Base-by-base conservation (phyloP, 1,140 invertebrate genomes). In the Drosophila pectinifera region DNA sequence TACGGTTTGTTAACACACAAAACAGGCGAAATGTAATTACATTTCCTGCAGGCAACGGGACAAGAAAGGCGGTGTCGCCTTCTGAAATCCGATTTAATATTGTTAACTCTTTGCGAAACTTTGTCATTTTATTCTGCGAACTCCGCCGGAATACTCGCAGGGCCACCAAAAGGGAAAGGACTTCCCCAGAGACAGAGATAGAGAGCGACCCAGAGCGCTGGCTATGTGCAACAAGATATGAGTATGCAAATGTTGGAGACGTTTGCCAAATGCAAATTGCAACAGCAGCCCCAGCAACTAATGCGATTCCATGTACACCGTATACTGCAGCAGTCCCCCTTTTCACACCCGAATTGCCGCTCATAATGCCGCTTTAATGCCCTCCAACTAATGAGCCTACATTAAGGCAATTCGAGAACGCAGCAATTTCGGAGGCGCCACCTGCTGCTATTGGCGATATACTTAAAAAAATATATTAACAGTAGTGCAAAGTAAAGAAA, bases 11-110 rank as follows among this genome's bases (percentile, higher is more conserved):
- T 89, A 89, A 84, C 84, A 90, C 73, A 80, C 80, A 89, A 89
- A 89, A 90, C 84, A 84, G 85, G 68, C 68, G 80, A 89, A 89
- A 89, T 90, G 84, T 90, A 89, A 89, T 89, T 89, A 89, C 80
- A 90, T 78, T 89, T 89, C 76, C 56, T 72, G 55, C 73, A 67
- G 73, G 13, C 48, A 58, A 54, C 41, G 54, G 41, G 48, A 26
- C 22, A 34, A 42, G 48, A 22, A 57, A 57, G 42, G 42, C 22
- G 49, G 54, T 41, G 51, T 36, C 54, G 75, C 69, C 83, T 83
- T 78, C 84, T 84, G 85, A 89, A 89, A 89, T 89, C 84, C 73
- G 84, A 89, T 89, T 89, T 89, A 89, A 89, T 89, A 89, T 84
- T 89, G 84, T 89, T 89, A 90, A 84, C 84, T 78, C 84, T 74